Conservation (phyloP, 1,140 invertebrate species). For the Diabrotica virgifera region DNA sequence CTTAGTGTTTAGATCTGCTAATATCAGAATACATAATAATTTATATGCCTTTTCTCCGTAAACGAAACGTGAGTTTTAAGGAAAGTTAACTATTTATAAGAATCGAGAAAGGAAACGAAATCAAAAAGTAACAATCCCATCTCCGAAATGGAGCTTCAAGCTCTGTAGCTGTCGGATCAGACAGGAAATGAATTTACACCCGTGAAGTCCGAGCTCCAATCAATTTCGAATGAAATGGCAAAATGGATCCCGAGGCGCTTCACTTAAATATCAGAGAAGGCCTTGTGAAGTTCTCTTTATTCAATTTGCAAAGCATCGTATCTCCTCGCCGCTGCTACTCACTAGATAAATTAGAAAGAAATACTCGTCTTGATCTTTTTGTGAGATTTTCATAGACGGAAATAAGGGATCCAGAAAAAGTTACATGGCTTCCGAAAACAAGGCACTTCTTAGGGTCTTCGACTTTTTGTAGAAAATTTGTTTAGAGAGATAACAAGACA, state of each 20-base stretch:
- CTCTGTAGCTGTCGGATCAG: background rate
- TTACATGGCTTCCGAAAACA: too few relatives aligned
- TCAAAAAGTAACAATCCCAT: too few relatives aligned
- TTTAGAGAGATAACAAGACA: too few relatives aligned
- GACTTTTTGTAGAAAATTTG: too few relatives aligned
- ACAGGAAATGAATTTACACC: conserved; percentile 2
- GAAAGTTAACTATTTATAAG: too few relatives aligned
- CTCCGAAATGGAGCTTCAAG: too few relatives aligned
- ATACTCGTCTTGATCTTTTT: background rate
- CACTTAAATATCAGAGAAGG: conserved; percentile 2
- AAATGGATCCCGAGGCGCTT: background rate
- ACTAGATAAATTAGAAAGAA: conserved; percentile 3
- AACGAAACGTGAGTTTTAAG: too few relatives aligned
- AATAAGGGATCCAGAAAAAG: background rate
- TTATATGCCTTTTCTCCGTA: too few relatives aligned
- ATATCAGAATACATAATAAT: too few relatives aligned
- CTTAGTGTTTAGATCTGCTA: too few relatives aligned
- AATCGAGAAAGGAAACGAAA: too few relatives aligned
- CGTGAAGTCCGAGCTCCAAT: conserved; percentile 1
- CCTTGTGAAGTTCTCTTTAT: background rate
- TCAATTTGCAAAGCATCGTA: background rate
- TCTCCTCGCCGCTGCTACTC: background rate
- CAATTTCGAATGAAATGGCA: conserved; percentile 2
- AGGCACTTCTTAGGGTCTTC: too few relatives aligned
- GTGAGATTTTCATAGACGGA: background rate